Conservation (phyloP, 1,140 invertebrate genomes). For the Aphaenogaster rudis region DNA sequence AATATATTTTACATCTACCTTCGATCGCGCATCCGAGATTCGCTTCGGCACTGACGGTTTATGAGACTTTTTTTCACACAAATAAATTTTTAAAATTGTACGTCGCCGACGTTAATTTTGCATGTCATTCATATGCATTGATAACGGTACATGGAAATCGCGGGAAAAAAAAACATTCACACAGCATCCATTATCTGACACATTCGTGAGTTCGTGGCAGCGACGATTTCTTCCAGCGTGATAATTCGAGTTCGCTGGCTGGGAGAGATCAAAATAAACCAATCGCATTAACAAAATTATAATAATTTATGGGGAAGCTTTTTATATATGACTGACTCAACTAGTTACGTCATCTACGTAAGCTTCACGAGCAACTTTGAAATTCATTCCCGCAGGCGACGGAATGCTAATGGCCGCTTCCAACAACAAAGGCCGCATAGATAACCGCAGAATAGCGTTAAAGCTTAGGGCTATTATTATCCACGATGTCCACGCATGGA, state of each 20-base stretch:
- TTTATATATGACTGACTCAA: not conserved
- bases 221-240: slow-evolving; percentile 63
- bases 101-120: not conserved
- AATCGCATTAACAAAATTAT: not conserved
- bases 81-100: not conserved
- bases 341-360: not conserved
- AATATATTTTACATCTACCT: slow-evolving; percentile 33
- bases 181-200: slow-evolving; percentile 58
- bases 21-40: not conserved
- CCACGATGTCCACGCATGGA: not conserved
- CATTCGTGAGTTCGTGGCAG: slow-evolving; percentile 48
- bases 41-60: not conserved
- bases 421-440: slow-evolving; percentile 45
- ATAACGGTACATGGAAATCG: slow-evolving; percentile 32
- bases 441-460: slow-evolving; percentile 56
- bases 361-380: slow-evolving; percentile 13
- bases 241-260: slow-evolving; percentile 49
- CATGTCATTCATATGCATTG: not conserved
- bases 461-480: slow-evolving; percentile 58
- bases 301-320: not conserved
- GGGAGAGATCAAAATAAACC: not conserved
- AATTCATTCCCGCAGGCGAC: slow-evolving; percentile 49
- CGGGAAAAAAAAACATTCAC: slow-evolving; percentile 51
- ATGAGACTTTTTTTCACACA: not conserved
- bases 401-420: slow-evolving; percentile 40